These are phyloP conservation scores for Steatocranus sp. DNA, from an alignment of 2,797 vertebrate genomes.

Conservation along the genomic window DNA sequence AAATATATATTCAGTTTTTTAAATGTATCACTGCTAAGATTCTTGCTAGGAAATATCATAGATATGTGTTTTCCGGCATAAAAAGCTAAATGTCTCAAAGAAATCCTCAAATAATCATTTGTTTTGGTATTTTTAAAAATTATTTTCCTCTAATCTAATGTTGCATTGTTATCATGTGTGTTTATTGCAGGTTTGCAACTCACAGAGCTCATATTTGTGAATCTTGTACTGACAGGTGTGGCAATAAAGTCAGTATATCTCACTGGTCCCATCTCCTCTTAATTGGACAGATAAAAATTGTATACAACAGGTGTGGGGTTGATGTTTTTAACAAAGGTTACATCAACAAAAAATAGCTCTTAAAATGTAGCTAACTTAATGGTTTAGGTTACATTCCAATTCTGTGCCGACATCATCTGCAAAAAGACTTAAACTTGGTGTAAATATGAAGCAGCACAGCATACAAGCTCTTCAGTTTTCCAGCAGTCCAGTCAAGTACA, in stretches of 20 bases:
- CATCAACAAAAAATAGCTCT: neutral
- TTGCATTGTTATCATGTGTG: neutral
- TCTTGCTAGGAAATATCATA: neutral
- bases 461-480: neutral
- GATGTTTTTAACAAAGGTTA: neutral
- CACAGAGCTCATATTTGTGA: neutral
- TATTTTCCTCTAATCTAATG: neutral
- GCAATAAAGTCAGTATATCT: neutral
- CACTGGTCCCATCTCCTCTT: neutral
- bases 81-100: neutral
- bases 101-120: neutral
- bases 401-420: neutral
- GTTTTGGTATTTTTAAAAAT: neutral
- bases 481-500: conserved; percentile 28
- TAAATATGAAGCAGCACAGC: conserved; percentile 22
- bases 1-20: neutral
- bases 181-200: neutral
- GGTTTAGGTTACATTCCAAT: neutral
- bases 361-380: neutral
- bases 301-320: neutral
- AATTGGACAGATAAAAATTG: neutral
- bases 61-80: neutral
- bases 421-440: conserved; percentile 14
- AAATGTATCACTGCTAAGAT: neutral
- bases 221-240: neutral